Evolutionary conservation across 2,888 invertebrate genomes (phyloP), one percentile per base, ranked within the genome.

Genomic region (Sacculina carcini): DNA sequence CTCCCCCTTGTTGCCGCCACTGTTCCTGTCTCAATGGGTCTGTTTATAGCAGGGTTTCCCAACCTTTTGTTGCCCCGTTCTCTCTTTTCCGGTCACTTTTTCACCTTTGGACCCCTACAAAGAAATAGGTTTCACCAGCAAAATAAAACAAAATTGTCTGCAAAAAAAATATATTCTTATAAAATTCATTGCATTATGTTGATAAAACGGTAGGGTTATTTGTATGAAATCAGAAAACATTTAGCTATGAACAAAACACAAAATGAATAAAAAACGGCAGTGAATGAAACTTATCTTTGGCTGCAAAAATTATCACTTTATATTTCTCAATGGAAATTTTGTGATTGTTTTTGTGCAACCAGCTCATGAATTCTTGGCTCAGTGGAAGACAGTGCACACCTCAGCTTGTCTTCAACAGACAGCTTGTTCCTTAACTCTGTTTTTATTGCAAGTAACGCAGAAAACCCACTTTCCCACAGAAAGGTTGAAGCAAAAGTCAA

Each of bases 341-440:
- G 10, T 24, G 21, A 16, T 24, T 46, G 44, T 14, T 46, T 46
- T 4, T 46, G 5, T 28, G 26, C 46, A 46, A 46, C 26, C 26
- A 46, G 46, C 26, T 46, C 46, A 24, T 46, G 46, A 46, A 46
- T 24, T 16, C 46, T 46, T 46, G 24, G 46, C 46, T 46, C 46
- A 46, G 46, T 46, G 26, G 26, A 26, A 46, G 46, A 14, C 46
- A 46, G 46, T 46, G 46, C 46, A 46, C 26, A 46, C 46, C 46
- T 21, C 46, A 28, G 29, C 14, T 46, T 29, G 29, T 46, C 46
- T 46, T 46, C 46, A 26, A 44, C 44, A 44, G 44, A 44, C 44
- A 44, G 44, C 44, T 44, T 44, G 44, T 44, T 44, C 44, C 44
- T 44, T 44, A 26, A 5, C 26, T 44, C 5, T 44, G 5, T 16